These are phyloP conservation scores for Grapholita molesta DNA, from an alignment of 1,140 invertebrate species.

Conservation along the genomic window DNA sequence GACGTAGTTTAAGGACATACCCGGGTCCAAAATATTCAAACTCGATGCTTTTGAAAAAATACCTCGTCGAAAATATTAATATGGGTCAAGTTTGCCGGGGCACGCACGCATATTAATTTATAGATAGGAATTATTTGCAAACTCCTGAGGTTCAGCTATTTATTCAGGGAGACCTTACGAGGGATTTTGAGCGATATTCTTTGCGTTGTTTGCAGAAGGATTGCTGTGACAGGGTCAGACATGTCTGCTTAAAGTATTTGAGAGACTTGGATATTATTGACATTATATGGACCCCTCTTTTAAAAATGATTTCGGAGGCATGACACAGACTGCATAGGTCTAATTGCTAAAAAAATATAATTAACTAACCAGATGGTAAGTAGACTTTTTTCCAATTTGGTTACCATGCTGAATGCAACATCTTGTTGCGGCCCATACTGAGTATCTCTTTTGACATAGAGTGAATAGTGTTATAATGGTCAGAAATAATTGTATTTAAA, in stretches of 20 bases:
- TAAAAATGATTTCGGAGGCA: too few species aligned
- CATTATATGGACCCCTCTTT: too few species aligned
- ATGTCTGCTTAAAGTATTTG: neutral
- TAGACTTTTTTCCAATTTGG: too few species aligned
- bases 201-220: neutral
- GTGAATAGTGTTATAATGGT: too few species aligned
- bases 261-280: neutral
- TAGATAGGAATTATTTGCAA: constrained; percentile 16
- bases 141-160: neutral
- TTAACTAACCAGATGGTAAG: too few species aligned
- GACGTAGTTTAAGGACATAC: neutral
- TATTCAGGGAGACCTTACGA: neutral
- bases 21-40: neutral
- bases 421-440: too few species aligned
- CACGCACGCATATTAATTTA: constrained; percentile 14
- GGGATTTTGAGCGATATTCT: neutral
- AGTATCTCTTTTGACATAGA: too few species aligned
- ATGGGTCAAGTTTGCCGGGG: neutral
- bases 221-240: neutral
- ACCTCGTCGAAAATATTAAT: neutral
- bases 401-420: too few species aligned
- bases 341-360: too few species aligned
- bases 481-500: too few species aligned
- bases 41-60: neutral
- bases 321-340: too few species aligned